Evolutionary conservation across 1,140 invertebrate genomes (phyloP).

Genomic region (Ceratitis capitata): DNA sequence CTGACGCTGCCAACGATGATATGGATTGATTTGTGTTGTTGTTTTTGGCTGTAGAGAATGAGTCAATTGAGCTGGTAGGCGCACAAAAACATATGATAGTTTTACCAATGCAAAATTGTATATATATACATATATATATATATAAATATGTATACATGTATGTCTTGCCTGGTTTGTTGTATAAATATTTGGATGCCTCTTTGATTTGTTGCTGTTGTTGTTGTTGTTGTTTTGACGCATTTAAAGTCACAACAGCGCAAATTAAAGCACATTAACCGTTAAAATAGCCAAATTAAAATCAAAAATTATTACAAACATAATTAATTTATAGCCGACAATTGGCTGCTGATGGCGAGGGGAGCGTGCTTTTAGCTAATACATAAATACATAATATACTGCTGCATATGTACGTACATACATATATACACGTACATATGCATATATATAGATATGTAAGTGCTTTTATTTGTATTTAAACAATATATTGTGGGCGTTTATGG

Average conservation of each 20-base stretch:
- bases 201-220: background rate
- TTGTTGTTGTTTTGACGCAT: background rate
- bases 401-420: background rate
- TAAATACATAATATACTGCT: too few relatives aligned
- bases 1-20: too few relatives aligned
- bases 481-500: background rate
- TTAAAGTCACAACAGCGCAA: background rate
- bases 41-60: too few relatives aligned
- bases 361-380: background rate
- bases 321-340: constrained; percentile 3
- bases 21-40: too few relatives aligned
- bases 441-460: background rate
- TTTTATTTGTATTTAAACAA: background rate
- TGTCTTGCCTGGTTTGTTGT: too few relatives aligned
- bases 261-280: constrained; percentile 22
- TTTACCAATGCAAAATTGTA: background rate
- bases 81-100: too few relatives aligned
- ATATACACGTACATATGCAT: background rate
- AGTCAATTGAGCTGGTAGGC: background rate
- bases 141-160: background rate
- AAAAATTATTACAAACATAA: constrained; percentile 33
- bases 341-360: background rate
- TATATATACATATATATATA: background rate
- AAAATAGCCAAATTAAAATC: constrained; percentile 35
- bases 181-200: background rate